A percentile compares a stretch with the other conserved stretches of the same genome.
These are phyloP conservation scores for Urophycis tenuis DNA, from an alignment of 2,797 vertebrate genomes.

Conservation along the genomic window DNA sequence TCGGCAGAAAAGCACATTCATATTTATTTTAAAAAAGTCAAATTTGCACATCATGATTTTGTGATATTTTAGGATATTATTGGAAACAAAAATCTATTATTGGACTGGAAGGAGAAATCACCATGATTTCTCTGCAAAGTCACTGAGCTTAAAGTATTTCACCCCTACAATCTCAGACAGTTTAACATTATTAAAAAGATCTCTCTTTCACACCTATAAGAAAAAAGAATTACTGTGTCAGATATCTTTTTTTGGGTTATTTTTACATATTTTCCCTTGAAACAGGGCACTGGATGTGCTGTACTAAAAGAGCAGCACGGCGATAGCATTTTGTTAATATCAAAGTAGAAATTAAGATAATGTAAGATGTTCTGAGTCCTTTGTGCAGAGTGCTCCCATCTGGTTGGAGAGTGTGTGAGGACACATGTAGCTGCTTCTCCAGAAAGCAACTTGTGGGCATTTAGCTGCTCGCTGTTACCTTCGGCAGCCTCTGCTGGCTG, in stretches of 20 bases:
- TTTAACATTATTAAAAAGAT: neutral
- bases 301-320: neutral
- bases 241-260: neutral
- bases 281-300: neutral
- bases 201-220: neutral
- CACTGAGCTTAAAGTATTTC: neutral
- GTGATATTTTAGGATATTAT: too few species aligned
- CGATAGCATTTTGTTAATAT: neutral
- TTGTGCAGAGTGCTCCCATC: neutral
- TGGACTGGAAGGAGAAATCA: neutral
- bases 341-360: neutral
- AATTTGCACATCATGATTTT: neutral
- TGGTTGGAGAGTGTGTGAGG: conserved; percentile 21
- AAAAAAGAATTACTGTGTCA: too few species aligned
- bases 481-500: neutral
- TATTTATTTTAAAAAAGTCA: neutral
- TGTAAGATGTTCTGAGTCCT: neutral
- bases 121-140: neutral
- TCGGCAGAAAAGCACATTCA: neutral
- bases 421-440: conserved; percentile 39
- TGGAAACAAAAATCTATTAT: too few species aligned
- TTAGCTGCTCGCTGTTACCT: conserved; percentile 32
- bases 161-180: neutral
- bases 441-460: conserved; percentile 44
- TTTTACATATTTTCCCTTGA: neutral